Conservation (phyloP, 2,113 vertebrate species). For the Colossoma macropomum region DNA sequence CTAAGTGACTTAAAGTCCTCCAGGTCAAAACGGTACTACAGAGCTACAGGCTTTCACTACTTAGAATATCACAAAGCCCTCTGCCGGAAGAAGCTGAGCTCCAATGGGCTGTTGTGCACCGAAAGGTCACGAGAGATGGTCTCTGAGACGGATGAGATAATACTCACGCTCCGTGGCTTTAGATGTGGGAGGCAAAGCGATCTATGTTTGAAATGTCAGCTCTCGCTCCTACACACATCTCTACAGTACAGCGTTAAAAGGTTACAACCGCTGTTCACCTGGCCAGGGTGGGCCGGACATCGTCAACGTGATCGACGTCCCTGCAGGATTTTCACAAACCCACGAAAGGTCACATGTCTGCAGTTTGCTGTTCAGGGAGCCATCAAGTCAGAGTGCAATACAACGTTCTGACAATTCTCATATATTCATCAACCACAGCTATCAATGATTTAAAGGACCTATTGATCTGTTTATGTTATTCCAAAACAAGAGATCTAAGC, state of each 20-base stretch:
- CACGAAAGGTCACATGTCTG: constrained; percentile 14
- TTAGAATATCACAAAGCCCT: background rate
- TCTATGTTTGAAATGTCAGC: constrained; percentile 44
- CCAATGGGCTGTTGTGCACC: constrained; percentile 18
- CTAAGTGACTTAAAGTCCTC: too few species aligned
- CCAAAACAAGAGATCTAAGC: background rate
- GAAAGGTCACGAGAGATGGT: constrained; percentile 49
- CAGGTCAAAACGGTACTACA: background rate
- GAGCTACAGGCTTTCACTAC: background rate
- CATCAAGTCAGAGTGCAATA: background rate
- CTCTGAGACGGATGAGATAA: constrained; percentile 45
- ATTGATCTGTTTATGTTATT: background rate
- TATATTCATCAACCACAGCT: background rate
- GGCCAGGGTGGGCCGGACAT: background rate
- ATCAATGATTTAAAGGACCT: background rate
- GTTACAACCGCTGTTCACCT: constrained; percentile 1
- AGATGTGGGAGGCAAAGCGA: constrained; percentile 25
- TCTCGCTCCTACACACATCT: constrained; percentile 38
- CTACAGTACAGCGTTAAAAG: constrained; percentile 12
- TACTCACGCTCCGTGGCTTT: constrained; percentile 25
- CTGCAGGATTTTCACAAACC: background rate
- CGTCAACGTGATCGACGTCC: background rate
- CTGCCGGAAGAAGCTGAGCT: constrained; percentile 5
- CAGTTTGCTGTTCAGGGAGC: background rate
- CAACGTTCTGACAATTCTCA: background rate